phyloP scores from a whole-genome alignment of 2,113 vertebrate species.

The Hipposideros armiger region DNA sequence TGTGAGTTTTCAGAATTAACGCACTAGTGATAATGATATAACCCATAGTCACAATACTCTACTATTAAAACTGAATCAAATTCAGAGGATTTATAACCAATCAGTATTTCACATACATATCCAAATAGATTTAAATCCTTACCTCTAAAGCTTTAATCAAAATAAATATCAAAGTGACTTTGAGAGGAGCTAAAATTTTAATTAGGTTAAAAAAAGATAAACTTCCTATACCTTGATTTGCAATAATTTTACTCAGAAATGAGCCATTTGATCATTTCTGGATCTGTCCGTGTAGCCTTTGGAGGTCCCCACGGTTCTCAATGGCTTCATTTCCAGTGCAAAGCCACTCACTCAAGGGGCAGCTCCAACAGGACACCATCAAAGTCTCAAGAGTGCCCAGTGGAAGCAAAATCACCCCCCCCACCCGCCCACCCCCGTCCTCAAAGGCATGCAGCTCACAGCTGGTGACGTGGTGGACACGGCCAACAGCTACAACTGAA shows the following conservation, averaged over 20 bases:
- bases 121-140: conserved; percentile 15
- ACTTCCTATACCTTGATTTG: neutral
- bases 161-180: neutral
- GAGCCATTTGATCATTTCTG: neutral
- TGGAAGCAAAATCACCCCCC: neutral
- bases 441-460: neutral
- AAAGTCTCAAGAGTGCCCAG: neutral
- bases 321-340: neutral
- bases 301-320: neutral
- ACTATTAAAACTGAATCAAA: neutral
- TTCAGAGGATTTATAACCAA: neutral
- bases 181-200: conserved; percentile 31
- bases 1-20: neutral
- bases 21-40: neutral
- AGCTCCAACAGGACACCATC: neutral
- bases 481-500: neutral
- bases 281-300: neutral
- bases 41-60: neutral
- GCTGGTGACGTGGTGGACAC: accelerated
- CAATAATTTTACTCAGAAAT: neutral
- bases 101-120: neutral
- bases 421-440: neutral
- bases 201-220: neutral
- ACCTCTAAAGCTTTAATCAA: conserved; percentile 2
- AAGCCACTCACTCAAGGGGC: neutral